These are phyloP conservation scores for Thymelicus sylvestris DNA, from an alignment of 2,888 invertebrate species.

Conservation along the genomic window DNA sequence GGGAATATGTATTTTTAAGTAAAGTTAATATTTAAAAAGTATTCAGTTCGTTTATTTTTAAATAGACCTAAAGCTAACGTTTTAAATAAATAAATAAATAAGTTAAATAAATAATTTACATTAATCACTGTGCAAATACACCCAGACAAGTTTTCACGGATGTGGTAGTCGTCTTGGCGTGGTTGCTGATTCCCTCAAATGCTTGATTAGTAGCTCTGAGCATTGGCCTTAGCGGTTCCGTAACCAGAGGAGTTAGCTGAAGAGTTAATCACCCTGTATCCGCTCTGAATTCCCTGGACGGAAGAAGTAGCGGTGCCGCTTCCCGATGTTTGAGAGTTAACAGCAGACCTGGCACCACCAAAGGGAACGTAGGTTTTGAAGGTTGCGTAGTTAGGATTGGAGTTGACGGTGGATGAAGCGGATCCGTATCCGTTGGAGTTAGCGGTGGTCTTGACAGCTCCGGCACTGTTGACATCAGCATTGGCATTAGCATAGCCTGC, in stretches of 20 bases:
- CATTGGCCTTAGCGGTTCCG: constrained; percentile 67
- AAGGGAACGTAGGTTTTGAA: constrained; percentile 37
- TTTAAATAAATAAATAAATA: constrained; percentile 50
- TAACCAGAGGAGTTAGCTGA: constrained; percentile 58
- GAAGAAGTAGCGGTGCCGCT: constrained; percentile 62
- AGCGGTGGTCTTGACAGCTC: constrained; percentile 46
- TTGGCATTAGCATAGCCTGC: constrained; percentile 38
- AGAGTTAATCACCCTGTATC: constrained; percentile 63
- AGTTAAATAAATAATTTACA: constrained; percentile 53
- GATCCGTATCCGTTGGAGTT: constrained; percentile 46
- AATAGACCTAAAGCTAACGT: constrained; percentile 22
- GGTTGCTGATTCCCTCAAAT: constrained; percentile 54
- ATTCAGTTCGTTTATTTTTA: constrained; percentile 27
- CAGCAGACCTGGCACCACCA: constrained; percentile 54
- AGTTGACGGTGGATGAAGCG: constrained; percentile 45
- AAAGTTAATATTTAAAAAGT: not conserved
- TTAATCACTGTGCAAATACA: constrained; percentile 66
- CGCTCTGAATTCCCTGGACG: constrained; percentile 60
- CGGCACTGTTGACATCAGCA: constrained; percentile 40
- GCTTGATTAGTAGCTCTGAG: constrained; percentile 56
- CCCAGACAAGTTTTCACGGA: constrained; percentile 71
- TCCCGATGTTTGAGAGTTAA: constrained; percentile 62
- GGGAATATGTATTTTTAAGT: too few relatives aligned
- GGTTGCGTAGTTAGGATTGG: constrained; percentile 41
- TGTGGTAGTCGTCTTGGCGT: constrained; percentile 74